These are phyloP conservation scores for Dicranocentrus wangi DNA, from an alignment of 2,888 invertebrate genomes.

Conservation along the genomic window DNA sequence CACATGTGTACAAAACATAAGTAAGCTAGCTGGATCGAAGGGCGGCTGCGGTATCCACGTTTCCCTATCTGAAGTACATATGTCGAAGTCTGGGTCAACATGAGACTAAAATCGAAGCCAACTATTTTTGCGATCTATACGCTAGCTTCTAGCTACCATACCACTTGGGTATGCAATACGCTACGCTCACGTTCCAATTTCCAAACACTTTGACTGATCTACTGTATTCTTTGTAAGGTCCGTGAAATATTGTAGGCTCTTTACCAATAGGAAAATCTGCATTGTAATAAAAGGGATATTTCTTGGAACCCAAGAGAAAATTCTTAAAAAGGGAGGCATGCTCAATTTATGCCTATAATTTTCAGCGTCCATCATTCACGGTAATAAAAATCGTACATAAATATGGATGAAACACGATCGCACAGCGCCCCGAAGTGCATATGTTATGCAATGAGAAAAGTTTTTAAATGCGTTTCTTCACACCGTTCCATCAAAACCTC, in stretches of 20 bases:
- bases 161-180: slow-evolving; percentile 44
- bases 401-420: slow-evolving; percentile 9
- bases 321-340: not conserved
- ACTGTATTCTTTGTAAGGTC: slow-evolving; percentile 27
- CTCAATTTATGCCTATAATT: not conserved
- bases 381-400: not conserved
- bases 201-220: slow-evolving; percentile 47
- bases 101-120: slow-evolving; percentile 40
- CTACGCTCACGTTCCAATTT: slow-evolving; percentile 51
- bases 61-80: slow-evolving; percentile 13
- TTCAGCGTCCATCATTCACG: not conserved
- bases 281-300: slow-evolving; percentile 2
- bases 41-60: not conserved
- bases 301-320: not conserved
- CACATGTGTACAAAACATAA: slow-evolving; percentile 23
- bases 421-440: not conserved
- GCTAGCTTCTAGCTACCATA: too few species aligned
- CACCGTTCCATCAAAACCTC: not conserved
- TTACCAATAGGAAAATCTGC: not conserved
- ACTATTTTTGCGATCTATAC: not conserved
- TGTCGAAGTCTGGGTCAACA: slow-evolving; percentile 38
- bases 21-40: not conserved
- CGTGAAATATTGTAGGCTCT: slow-evolving; percentile 1
- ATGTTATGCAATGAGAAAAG: not conserved
- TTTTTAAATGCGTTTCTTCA: not conserved